phyloP scores from a whole-genome alignment of 2,113 vertebrate genomes.

The Tychaedon coryphoeus region DNA sequence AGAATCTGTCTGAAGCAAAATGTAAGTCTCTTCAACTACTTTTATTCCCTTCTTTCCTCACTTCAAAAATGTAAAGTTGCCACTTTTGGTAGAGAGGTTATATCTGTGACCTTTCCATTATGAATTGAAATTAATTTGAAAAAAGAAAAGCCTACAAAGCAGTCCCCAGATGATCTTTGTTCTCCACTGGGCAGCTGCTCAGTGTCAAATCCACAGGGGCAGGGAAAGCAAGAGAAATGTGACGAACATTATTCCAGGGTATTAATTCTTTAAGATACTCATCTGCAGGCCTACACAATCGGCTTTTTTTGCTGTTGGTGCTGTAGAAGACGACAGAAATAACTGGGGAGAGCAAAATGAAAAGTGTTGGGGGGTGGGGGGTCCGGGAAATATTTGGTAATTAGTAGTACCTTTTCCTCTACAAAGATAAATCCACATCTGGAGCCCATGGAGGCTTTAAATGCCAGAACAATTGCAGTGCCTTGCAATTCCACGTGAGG shows the following conservation, averaged over 20 bases:
- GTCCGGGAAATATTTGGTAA: neutral
- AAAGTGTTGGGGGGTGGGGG: neutral
- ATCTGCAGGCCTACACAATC: neutral
- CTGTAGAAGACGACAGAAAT: neutral
- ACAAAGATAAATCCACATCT: neutral
- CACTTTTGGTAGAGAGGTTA: neutral
- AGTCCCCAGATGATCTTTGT: neutral
- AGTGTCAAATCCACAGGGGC: rapidly evolving
- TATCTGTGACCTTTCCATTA: neutral
- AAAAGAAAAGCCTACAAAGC: neutral
- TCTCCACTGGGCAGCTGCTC: neutral
- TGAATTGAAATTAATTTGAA: slow-evolving; percentile 1
- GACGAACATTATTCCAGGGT: neutral
- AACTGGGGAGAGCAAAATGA: neutral
- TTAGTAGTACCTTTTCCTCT: neutral
- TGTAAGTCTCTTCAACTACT: slow-evolving; percentile 76
- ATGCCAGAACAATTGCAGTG: slow-evolving; percentile 16
- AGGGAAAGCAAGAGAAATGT: neutral
- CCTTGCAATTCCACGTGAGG: slow-evolving; percentile 46
- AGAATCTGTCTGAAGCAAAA: slow-evolving; percentile 88
- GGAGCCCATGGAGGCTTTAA: neutral
- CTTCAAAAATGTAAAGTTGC: neutral
- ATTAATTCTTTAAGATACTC: neutral
- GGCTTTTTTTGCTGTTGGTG: neutral
- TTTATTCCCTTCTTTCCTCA: neutral